Base-by-base conservation (phyloP, 1,140 invertebrate species). In the Paraescarpia echinospica region DNA sequence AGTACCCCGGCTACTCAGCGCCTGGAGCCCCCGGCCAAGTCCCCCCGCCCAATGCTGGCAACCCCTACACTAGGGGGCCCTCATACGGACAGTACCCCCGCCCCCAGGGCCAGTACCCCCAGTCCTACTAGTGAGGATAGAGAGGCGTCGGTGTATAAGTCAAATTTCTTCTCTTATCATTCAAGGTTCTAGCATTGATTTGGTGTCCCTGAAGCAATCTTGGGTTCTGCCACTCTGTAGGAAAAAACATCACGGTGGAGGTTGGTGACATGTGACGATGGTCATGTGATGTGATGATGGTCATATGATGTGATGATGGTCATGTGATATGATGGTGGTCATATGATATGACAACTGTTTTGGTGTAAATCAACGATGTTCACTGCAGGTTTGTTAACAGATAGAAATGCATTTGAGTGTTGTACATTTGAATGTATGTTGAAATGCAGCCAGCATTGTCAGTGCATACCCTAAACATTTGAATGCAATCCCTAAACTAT, bases 1-100 rank as follows among this genome's bases (percentile, higher is more conserved):
- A 89, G 90, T 77, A 77, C 27, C 59, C 14, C 4, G 59, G 59
- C 77, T 31, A 91, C 89, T 59, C 48, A 22, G 88, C 34, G 89
- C 33, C 89, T 51, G 59, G 59, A 27, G 59, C 48, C 14, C 90
- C 89, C 9, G 89, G 89, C 22, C 48, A 51, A 31, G 48, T 34
- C 33, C 89, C 89, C 34, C 59, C 48, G 14, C 27, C 93, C 33
- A 89, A 90, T 33, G 92, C 93, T 48, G 51, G 92, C 27, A 94
- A 94, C 93, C 94, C 94, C 41, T 94, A 94, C 92, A 92, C 93
- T 33, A 27, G 94, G 89, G 94, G 93, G 22, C 93, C 92, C 27
- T 51, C 92, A 27, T 92, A 93, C 33, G 92, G 92, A 48, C 90
- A 91, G 34, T 93, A 93, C n/a, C 92, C 92, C 34, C 48, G 91